These are phyloP conservation scores for Homalodisca vitripennis DNA, from an alignment of 1,140 invertebrate species.

Conservation along the genomic window DNA sequence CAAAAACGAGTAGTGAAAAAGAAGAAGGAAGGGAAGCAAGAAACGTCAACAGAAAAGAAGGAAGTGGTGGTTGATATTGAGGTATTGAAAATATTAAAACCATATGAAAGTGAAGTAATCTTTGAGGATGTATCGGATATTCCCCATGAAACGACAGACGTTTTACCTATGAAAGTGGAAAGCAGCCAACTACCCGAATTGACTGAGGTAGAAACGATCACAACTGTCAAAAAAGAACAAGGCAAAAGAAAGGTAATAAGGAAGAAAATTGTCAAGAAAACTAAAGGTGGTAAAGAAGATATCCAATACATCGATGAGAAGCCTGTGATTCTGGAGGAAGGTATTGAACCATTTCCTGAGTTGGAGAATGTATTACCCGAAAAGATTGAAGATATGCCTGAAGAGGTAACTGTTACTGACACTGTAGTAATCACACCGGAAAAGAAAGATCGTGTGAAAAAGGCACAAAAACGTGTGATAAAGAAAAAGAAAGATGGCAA, in stretches of 20 bases:
- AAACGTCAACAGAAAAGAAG: conserved; percentile 40
- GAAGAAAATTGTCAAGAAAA: conserved; percentile 33
- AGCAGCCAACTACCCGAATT: not conserved
- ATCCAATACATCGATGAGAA: conserved; percentile 42
- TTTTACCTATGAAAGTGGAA: conserved; percentile 43
- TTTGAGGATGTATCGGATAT: conserved; percentile 20
- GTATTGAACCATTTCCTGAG: conserved; percentile 35
- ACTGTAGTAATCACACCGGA: conserved; percentile 40
- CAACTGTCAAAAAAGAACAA: conserved; percentile 39
- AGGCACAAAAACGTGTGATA: conserved; percentile 38
- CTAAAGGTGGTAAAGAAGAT: conserved; percentile 35
- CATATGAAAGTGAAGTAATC: not conserved
- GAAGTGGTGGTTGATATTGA: conserved; percentile 47
- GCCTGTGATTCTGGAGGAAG: conserved; percentile 30
- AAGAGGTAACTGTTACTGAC: conserved; percentile 31
- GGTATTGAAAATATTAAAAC: not conserved
- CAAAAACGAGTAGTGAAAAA: conserved; percentile 44
- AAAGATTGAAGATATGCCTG: conserved; percentile 23
- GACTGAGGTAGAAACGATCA: conserved; percentile 40
- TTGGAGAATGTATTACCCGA: conserved; percentile 33
- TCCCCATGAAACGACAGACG: conserved; percentile 39
- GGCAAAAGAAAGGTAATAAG: conserved; percentile 22
- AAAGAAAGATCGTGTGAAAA: conserved; percentile 37
- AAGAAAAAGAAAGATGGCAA: conserved; percentile 34
- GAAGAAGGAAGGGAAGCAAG: conserved; percentile 39